These are phyloP conservation scores for Metridium senile DNA, from an alignment of 92 coral and sea anemone species.

Conservation along the genomic window DNA sequence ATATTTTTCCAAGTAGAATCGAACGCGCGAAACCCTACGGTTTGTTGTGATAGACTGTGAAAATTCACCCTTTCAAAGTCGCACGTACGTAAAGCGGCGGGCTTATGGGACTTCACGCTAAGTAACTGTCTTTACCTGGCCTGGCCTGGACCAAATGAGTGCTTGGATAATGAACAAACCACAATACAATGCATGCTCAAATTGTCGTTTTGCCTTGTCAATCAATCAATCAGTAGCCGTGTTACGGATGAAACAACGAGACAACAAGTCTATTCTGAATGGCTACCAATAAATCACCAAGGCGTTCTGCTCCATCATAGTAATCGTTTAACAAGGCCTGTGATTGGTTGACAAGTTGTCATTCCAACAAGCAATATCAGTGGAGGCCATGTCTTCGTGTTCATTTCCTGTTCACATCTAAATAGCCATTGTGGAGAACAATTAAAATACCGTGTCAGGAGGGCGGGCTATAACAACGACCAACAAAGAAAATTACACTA, in stretches of 20 bases:
- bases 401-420: slow-evolving; percentile 78
- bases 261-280: slow-evolving; percentile 74
- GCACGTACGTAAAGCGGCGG: slow-evolving; percentile 10
- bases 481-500: slow-evolving; percentile 83
- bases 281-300: slow-evolving; percentile 88
- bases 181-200: slow-evolving; percentile 34
- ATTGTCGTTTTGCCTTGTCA: slow-evolving; percentile 66
- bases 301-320: slow-evolving; percentile 81
- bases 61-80: slow-evolving; percentile 40
- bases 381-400: slow-evolving; percentile 58
- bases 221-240: slow-evolving; percentile 77
- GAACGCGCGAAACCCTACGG: slow-evolving; percentile 39
- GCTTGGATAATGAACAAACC: slow-evolving; percentile 24
- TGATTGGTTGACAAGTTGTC: slow-evolving; percentile 84
- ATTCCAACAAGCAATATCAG: slow-evolving; percentile 60
- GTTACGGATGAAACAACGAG: slow-evolving; percentile 86
- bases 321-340: slow-evolving; percentile 63
- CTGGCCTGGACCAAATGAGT: slow-evolving; percentile 19
- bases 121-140: slow-evolving; percentile 1
- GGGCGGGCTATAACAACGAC: slow-evolving; percentile 74
- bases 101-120: slow-evolving; percentile 18
- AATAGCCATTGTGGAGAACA: slow-evolving; percentile 79
- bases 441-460: slow-evolving; percentile 74
- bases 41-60: slow-evolving; percentile 44
- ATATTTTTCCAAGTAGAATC: slow-evolving; percentile 10